Percentiles rank a stretch among this genome's conserved stretches.
phyloP scores from a whole-genome alignment of 2,797 vertebrate species.

The Hippopotamyrus pictus region DNA sequence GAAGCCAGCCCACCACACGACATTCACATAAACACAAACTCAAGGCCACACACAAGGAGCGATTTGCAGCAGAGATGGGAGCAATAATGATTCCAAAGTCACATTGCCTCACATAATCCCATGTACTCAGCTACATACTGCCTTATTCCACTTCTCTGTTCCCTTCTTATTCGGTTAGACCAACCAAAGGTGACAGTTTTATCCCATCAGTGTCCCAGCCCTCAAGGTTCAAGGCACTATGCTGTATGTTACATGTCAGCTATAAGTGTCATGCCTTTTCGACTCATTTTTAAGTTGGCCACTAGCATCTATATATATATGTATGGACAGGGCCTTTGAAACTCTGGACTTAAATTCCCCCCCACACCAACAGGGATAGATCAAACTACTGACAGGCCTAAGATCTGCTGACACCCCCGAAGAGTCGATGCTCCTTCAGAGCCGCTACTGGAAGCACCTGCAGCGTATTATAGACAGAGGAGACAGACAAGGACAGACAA shows the following conservation, averaged over 20 bases:
- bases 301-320: background rate
- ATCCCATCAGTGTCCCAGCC: background rate
- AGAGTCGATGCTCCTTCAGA: background rate
- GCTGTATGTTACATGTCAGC: background rate
- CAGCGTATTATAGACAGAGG: background rate
- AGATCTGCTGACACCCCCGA: background rate
- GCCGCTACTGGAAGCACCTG: background rate
- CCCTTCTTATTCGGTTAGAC: background rate
- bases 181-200: background rate
- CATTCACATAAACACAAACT: background rate
- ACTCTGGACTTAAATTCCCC: background rate
- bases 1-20: background rate
- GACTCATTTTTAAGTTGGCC: background rate
- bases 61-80: background rate
- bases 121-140: background rate
- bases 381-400: background rate
- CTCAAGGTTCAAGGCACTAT: background rate
- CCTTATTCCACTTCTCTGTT: background rate
- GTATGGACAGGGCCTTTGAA: background rate
- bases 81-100: background rate
- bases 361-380: background rate
- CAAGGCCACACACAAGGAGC: slow-evolving; percentile 1
- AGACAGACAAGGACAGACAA: background rate
- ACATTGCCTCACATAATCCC: background rate
- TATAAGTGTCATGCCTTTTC: background rate